phyloP scores from a whole-genome alignment of 2,888 invertebrate genomes.

The Patella pellucida region DNA sequence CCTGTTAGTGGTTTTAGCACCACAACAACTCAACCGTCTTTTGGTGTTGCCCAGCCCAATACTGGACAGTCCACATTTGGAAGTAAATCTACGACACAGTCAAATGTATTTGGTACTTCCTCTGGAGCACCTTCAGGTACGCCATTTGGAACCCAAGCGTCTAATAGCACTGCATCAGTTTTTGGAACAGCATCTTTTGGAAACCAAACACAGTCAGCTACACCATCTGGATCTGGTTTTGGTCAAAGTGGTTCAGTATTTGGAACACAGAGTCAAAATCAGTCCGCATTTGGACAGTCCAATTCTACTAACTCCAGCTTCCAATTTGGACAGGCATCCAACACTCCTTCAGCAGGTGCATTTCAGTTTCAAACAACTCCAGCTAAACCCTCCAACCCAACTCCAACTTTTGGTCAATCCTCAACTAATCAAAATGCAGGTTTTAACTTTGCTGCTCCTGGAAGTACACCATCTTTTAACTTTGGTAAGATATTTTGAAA shows the following conservation, averaged over 20 bases:
- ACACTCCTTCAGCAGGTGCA: background rate
- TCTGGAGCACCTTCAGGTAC: background rate
- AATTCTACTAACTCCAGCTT: background rate
- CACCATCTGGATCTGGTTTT: background rate
- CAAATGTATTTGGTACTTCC: background rate
- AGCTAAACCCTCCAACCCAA: conserved; percentile 1
- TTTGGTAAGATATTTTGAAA: background rate
- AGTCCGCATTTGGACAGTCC: background rate
- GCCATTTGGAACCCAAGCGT: background rate
- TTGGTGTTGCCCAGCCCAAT: background rate
- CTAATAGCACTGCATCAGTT: background rate
- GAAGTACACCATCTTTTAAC: background rate
- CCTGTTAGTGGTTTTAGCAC: background rate
- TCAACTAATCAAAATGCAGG: background rate
- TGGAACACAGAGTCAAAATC: background rate
- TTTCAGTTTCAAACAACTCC: conserved; percentile 6
- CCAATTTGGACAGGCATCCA: background rate
- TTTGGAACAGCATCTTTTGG: conserved; percentile 2
- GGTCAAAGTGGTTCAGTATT: background rate
- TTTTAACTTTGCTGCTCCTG: conserved; percentile 6
- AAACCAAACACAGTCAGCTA: background rate
- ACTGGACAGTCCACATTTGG: background rate
- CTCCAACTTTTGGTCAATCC: conserved; percentile 8
- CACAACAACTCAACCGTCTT: background rate
- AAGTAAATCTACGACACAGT: background rate